A percentile compares a stretch with the other conserved stretches of the same genome.
Evolutionary conservation across 1,140 invertebrate genomes (phyloP).

Genomic region (Pantala flavescens): DNA sequence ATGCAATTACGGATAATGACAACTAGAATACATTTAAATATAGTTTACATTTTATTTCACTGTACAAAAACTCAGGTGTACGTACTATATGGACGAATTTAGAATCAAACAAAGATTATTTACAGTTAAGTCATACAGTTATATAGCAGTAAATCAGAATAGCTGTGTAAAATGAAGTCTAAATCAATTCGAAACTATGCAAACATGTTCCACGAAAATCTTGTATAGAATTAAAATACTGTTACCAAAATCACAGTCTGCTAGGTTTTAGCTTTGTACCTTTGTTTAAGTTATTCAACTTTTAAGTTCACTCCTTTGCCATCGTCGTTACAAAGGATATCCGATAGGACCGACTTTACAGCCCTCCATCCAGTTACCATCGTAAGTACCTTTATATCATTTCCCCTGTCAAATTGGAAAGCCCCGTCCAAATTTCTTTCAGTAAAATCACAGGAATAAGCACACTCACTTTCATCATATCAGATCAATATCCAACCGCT

Average conservation of each 20-base stretch:
- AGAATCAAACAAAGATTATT: conserved; percentile 7
- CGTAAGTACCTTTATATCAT: not conserved
- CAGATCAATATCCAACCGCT: not conserved
- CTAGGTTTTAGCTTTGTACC: not conserved
- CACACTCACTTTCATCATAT: not conserved
- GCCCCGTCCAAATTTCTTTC: not conserved
- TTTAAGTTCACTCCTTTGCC: not conserved
- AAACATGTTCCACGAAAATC: not conserved
- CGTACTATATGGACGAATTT: not conserved
- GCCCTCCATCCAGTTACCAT: not conserved
- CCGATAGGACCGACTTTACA: not conserved
- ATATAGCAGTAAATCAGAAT: not conserved
- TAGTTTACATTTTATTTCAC: conserved; percentile 10
- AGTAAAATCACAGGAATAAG: conserved; percentile 7
- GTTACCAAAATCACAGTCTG: conserved; percentile 9
- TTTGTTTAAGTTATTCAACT: not conserved
- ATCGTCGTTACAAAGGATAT: not conserved
- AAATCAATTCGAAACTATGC: not conserved
- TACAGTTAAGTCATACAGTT: not conserved
- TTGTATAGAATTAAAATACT: conserved; percentile 4
- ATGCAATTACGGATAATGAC: not conserved
- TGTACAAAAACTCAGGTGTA: conserved; percentile 4
- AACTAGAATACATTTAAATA: not conserved
- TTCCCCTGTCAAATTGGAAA: not conserved
- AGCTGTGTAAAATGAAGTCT: not conserved